Conservation (phyloP, 2,113 vertebrate species). For the Laticauda laticaudata region DNA sequence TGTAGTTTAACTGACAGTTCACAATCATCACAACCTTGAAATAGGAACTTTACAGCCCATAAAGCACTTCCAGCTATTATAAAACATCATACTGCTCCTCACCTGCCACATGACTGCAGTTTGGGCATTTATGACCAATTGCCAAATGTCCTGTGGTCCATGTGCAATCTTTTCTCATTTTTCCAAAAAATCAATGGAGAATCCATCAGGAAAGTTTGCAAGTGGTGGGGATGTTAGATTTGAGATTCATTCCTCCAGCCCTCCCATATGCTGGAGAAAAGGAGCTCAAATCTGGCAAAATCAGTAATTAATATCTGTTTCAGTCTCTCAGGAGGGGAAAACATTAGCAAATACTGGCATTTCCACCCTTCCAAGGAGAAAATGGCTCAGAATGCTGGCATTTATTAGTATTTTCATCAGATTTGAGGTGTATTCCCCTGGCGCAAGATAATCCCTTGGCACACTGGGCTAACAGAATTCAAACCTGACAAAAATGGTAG, state of each 20-base stretch:
- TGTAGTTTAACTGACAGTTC: background rate
- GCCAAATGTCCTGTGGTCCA: background rate
- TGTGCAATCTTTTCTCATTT: background rate
- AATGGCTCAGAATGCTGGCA: background rate
- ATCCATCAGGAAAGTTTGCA: background rate
- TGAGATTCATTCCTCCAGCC: background rate
- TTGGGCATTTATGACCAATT: background rate
- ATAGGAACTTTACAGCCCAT: background rate
- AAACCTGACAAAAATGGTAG: background rate
- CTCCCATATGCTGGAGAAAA: background rate
- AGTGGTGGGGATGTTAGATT: background rate
- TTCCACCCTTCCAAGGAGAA: background rate
- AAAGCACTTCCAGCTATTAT: background rate
- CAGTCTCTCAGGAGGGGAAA: background rate
- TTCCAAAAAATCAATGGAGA: background rate
- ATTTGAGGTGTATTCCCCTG: background rate
- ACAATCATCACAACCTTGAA: background rate
- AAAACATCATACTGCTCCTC: background rate
- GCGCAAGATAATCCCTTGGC: background rate
- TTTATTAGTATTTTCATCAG: background rate
- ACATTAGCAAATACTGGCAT: background rate
- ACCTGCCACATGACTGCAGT: background rate
- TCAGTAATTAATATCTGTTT: background rate
- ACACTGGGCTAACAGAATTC: background rate
- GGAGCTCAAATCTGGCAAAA: background rate